Evolutionary conservation across 1,140 invertebrate species (phyloP).

Genomic region (Heliconius himera): DNA sequence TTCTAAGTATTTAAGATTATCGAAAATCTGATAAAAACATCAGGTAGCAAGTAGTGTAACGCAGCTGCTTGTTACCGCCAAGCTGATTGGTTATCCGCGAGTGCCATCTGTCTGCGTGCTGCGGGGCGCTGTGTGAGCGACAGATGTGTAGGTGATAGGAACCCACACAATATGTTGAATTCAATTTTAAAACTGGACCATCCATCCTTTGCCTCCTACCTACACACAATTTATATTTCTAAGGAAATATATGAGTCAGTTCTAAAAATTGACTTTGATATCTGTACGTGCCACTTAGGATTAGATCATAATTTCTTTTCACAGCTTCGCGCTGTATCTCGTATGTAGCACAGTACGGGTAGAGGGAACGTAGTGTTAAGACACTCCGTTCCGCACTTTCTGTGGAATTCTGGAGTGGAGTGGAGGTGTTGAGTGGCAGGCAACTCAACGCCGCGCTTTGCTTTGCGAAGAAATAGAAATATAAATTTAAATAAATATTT

Average conservation of each 20-base stretch:
- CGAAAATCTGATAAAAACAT: slow-evolving; percentile 7
- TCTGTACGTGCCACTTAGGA: too few species aligned
- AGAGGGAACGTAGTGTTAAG: too few species aligned
- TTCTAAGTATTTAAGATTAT: neutral
- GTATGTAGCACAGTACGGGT: too few species aligned
- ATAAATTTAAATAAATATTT: too few species aligned
- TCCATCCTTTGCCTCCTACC: slow-evolving; percentile 7
- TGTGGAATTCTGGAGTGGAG: too few species aligned
- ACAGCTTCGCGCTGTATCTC: too few species aligned
- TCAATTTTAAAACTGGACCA: slow-evolving; percentile 4
- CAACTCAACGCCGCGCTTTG: too few species aligned
- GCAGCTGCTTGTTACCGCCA: slow-evolving; percentile 22
- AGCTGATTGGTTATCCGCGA: slow-evolving; percentile 20
- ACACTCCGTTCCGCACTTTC: too few species aligned
- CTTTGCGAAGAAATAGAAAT: too few species aligned
- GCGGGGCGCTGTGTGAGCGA: slow-evolving; percentile 9
- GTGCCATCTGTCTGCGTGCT: slow-evolving; percentile 25
- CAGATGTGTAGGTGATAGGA: slow-evolving; percentile 17
- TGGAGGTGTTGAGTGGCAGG: too few species aligned
- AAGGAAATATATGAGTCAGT: neutral
- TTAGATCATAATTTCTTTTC: too few species aligned
- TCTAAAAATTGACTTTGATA: neutral
- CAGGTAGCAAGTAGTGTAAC: slow-evolving; percentile 16
- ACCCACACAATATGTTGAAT: slow-evolving; percentile 12
- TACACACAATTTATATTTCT: neutral